These are phyloP conservation scores for Drosophila malerkotliana DNA, from an alignment of 1,140 invertebrate species.

Conservation along the genomic window DNA sequence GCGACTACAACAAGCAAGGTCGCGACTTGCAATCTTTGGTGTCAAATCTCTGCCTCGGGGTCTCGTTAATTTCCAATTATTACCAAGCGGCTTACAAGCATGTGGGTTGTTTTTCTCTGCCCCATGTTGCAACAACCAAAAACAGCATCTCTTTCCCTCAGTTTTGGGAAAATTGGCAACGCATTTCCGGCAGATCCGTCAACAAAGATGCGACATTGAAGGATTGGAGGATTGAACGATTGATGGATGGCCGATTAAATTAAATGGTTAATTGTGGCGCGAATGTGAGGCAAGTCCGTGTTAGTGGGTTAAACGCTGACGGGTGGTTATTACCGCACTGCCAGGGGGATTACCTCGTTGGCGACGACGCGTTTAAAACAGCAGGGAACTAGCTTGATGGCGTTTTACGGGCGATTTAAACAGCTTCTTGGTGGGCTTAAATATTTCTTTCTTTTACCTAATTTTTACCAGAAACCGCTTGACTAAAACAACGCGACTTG, in stretches of 20 bases:
- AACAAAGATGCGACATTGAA: conserved; percentile 52
- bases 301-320: conserved; percentile 71
- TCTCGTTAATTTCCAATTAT: conserved; percentile 64
- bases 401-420: conserved; percentile 1
- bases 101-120: conserved; percentile 39
- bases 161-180: conserved; percentile 48
- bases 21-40: conserved; percentile 53
- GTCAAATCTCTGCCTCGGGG: conserved; percentile 51
- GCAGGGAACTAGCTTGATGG: neutral
- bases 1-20: conserved; percentile 49
- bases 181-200: conserved; percentile 58
- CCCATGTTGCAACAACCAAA: conserved; percentile 23
- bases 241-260: conserved; percentile 36
- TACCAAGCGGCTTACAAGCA: conserved; percentile 13
- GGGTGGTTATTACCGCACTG: conserved; percentile 50
- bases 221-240: conserved; percentile 44
- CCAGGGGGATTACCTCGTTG: conserved; percentile 12
- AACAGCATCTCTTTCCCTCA: conserved; percentile 11
- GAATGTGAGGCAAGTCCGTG: conserved; percentile 41
- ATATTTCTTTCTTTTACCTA: too few species aligned
- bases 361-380: conserved; percentile 23
- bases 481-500: neutral
- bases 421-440: neutral
- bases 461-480: neutral
- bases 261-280: conserved; percentile 40